Evolutionary conservation across 2,888 invertebrate species (phyloP).

Genomic region (Amorpha juglandis): DNA sequence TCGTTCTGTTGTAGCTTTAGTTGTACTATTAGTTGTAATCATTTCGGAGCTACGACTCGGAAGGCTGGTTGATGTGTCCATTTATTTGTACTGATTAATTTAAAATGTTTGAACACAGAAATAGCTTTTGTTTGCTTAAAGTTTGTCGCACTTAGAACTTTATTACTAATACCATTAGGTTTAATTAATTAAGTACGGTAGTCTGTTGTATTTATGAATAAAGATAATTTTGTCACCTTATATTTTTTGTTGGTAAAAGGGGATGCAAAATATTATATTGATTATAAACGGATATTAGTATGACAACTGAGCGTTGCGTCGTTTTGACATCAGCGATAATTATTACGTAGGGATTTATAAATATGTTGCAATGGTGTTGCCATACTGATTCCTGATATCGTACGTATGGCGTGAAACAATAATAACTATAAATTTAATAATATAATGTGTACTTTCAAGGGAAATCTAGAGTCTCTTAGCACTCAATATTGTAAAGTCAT

Average conservation of each 20-base stretch:
- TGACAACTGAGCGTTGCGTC: neutral
- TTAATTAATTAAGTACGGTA: neutral
- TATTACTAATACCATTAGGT: constrained; percentile 8
- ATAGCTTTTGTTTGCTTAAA: constrained; percentile 11
- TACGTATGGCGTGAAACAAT: constrained; percentile 24
- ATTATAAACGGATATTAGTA: constrained; percentile 18
- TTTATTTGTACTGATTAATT: constrained; percentile 47
- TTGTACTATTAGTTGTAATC: constrained; percentile 60
- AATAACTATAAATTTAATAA: constrained; percentile 30
- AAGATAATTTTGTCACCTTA: constrained; percentile 10
- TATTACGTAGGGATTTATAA: neutral
- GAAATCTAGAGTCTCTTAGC: constrained; percentile 33
- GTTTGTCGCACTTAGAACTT: constrained; percentile 20
- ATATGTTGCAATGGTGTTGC: neutral
- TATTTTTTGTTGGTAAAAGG: constrained; percentile 31
- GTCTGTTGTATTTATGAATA: constrained; percentile 23
- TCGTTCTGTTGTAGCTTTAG: constrained; percentile 63
- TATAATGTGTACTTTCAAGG: constrained; percentile 33
- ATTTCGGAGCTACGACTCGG: constrained; percentile 60
- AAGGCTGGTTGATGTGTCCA: constrained; percentile 82
- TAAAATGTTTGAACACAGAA: constrained; percentile 16
- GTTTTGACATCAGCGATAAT: constrained; percentile 12
- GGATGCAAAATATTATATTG: constrained; percentile 34
- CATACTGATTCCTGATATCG: constrained; percentile 1
- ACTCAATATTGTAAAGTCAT: constrained; percentile 57